Percentiles rank a stretch among this genome's conserved stretches.
These are phyloP conservation scores for Coregonus clupeaformis DNA, from an alignment of 2,113 vertebrate species.

Conservation along the genomic window DNA sequence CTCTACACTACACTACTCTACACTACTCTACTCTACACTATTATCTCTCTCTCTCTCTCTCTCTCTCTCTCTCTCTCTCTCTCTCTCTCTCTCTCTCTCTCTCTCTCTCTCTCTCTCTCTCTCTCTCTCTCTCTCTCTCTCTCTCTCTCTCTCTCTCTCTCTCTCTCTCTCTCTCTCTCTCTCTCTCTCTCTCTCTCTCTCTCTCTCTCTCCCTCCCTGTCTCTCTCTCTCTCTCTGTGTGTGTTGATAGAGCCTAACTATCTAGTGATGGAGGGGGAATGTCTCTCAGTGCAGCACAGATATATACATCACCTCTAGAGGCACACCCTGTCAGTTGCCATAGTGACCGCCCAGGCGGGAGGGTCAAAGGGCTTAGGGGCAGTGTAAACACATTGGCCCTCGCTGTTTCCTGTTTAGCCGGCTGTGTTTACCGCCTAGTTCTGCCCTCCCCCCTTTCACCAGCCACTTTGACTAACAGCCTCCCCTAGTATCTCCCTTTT, in stretches of 20 bases:
- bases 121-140: no score
- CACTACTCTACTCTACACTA: no score
- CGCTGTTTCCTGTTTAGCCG: not conserved
- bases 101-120: no score
- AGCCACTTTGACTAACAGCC: not conserved
- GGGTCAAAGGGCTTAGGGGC: constrained; percentile 2
- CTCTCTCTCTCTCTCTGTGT: not conserved
- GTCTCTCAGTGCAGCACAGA: not conserved
- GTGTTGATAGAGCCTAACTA: not conserved
- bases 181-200: not conserved
- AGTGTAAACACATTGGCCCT: constrained; percentile 8
- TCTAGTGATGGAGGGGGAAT: not conserved
- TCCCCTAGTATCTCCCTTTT: not conserved
- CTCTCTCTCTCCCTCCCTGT: not conserved
- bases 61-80: no score
- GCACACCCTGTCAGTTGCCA: not conserved
- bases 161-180: not conserved
- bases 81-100: no score
- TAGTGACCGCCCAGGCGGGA: not conserved
- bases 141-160: no score
- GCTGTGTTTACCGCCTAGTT: not conserved
- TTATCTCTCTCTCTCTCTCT: no score
- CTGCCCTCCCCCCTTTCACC: not conserved
- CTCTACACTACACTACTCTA: no score
- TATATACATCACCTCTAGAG: not conserved